A percentile compares a stretch with the other conserved stretches of the same genome.
Conservation (phyloP, 2,113 vertebrate genomes). For the Maylandia zebra region DNA sequence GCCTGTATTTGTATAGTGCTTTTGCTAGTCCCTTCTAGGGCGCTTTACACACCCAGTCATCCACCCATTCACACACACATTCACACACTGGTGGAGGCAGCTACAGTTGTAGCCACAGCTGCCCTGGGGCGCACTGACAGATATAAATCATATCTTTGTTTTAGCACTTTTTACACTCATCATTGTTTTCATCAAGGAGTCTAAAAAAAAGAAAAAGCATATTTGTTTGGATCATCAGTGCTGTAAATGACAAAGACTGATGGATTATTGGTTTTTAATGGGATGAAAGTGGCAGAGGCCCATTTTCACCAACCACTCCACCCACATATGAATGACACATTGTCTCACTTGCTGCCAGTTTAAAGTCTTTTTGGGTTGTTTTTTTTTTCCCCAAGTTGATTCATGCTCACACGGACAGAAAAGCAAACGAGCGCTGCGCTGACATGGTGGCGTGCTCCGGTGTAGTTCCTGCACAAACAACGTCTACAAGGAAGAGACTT, state of each 20-base stretch:
- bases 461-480: not conserved
- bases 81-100: not conserved
- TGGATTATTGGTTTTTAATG: not conserved
- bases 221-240: not conserved
- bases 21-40: not conserved
- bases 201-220: not conserved
- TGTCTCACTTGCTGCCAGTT: not conserved
- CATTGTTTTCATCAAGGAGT: not conserved
- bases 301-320: not conserved
- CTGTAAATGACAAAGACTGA: not conserved
- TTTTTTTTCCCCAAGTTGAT: not conserved
- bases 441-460: not conserved
- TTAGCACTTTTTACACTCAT: not conserved
- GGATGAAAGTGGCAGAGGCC: not conserved
- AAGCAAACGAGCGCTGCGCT: not conserved
- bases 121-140: not conserved
- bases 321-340: not conserved
- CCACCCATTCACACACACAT: not conserved
- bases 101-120: not conserved
- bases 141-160: not conserved
- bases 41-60: not conserved
- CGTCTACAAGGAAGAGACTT: not conserved
- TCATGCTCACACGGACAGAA: not conserved
- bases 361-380: not conserved
- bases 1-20: not conserved